Conservation (phyloP, 2,113 vertebrate genomes). For the Pogona vitticeps region DNA sequence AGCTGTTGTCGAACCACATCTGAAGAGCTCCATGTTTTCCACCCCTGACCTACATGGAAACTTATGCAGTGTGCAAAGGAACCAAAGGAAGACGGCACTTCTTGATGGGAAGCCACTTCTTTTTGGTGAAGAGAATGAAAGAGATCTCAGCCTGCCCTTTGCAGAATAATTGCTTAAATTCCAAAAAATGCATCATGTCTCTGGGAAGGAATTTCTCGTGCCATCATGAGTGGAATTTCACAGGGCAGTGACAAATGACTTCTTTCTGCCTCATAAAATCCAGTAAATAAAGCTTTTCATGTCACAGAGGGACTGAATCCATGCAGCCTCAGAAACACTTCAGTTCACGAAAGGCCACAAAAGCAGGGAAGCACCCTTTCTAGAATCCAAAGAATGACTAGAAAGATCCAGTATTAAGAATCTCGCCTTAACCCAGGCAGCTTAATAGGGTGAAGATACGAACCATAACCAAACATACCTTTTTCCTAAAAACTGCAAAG, state of each 20-base stretch:
- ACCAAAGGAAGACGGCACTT: background rate
- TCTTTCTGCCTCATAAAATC: background rate
- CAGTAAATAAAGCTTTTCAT: background rate
- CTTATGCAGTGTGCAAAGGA: background rate
- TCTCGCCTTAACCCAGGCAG: background rate
- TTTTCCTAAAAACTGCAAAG: background rate
- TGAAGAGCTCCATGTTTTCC: too few species aligned
- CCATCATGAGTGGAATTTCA: slow-evolving; percentile 15
- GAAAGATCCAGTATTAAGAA: background rate
- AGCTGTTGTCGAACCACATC: too few species aligned
- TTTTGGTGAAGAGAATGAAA: background rate
- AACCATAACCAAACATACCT: background rate
- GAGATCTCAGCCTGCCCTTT: background rate
- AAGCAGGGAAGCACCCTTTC: background rate
- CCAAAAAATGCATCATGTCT: background rate
- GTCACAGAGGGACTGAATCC: background rate
- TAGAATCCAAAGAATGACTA: background rate
- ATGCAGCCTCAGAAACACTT: background rate
- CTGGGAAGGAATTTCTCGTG: background rate
- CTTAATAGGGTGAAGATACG: background rate
- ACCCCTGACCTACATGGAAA: too few species aligned
- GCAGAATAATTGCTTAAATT: background rate
- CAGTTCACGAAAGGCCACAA: background rate
- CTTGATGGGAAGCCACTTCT: background rate
- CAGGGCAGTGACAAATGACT: slow-evolving; percentile 14